phyloP scores from a whole-genome alignment of 2,113 vertebrate genomes.

The Alligator sinensis region DNA sequence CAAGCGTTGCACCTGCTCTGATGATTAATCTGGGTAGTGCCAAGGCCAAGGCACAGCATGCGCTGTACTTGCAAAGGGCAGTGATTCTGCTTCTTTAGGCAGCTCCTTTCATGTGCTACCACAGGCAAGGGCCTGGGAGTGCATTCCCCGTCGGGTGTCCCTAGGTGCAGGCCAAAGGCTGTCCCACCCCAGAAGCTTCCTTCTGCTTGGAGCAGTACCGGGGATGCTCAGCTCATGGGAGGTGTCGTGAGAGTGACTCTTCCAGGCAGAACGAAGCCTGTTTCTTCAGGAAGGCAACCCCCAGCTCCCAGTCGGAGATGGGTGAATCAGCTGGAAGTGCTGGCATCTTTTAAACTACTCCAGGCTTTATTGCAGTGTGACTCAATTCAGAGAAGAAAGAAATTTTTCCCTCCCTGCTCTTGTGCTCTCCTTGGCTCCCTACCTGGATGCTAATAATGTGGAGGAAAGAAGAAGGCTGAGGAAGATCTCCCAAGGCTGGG shows the following conservation, averaged over 20 bases:
- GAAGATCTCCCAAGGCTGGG: background rate
- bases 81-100: background rate
- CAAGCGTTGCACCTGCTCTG: background rate
- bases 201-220: background rate
- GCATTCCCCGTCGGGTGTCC: background rate
- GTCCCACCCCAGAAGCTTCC: background rate
- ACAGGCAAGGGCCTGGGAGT: background rate
- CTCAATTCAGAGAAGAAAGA: background rate
- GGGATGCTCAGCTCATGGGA: background rate
- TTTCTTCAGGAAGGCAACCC: slow-evolving; percentile 51
- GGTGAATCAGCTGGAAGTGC: slow-evolving; percentile 55
- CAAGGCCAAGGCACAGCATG: background rate
- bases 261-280: slow-evolving; percentile 48
- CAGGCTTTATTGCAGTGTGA: slow-evolving; percentile 4
- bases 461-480: background rate
- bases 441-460: background rate
- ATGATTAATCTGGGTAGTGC: background rate
- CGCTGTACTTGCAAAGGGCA: background rate
- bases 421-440: background rate
- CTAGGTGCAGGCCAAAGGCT: background rate
- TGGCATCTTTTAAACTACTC: slow-evolving; percentile 1
- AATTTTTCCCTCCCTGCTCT: slow-evolving; percentile 48
- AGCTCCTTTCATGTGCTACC: background rate
- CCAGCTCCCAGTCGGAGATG: slow-evolving; percentile 42
- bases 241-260: slow-evolving; percentile 27